A percentile compares a stretch with the other conserved stretches of the same genome.
Conservation (phyloP, 2,797 vertebrate species). For the Pteropus rufus region DNA sequence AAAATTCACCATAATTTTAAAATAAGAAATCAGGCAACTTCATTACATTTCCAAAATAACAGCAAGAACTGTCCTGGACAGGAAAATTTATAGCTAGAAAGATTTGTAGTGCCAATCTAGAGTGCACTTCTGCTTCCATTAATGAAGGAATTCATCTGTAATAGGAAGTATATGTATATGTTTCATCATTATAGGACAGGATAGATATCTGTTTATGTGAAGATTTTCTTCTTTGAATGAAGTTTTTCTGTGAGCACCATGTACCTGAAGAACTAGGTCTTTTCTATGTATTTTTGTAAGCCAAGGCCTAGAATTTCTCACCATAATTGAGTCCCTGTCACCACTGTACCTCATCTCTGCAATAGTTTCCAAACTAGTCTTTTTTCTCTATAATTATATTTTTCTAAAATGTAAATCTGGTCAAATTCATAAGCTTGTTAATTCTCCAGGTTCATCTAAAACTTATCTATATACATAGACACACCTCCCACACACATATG, state of each 20-base stretch:
- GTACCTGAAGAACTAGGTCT: not conserved
- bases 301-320: not conserved
- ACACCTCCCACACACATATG: not conserved
- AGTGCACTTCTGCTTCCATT: not conserved
- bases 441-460: not conserved
- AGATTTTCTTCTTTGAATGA: constrained; percentile 1
- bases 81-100: not conserved
- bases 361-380: not conserved
- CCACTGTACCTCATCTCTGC: not conserved
- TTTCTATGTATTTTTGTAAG: not conserved
- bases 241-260: not conserved
- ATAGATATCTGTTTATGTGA: not conserved
- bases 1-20: constrained; percentile 17
- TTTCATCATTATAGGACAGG: not conserved
- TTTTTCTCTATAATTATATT: not conserved
- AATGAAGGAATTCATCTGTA: not conserved
- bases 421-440: not conserved
- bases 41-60: not conserved
- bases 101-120: not conserved
- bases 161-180: not conserved
- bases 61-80: not conserved
- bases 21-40: not conserved
- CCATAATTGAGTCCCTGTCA: not conserved
- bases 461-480: not conserved
- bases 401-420: not conserved